Evolutionary conservation across 2,888 invertebrate species (phyloP).

Genomic region (Palloptera scutellata): DNA sequence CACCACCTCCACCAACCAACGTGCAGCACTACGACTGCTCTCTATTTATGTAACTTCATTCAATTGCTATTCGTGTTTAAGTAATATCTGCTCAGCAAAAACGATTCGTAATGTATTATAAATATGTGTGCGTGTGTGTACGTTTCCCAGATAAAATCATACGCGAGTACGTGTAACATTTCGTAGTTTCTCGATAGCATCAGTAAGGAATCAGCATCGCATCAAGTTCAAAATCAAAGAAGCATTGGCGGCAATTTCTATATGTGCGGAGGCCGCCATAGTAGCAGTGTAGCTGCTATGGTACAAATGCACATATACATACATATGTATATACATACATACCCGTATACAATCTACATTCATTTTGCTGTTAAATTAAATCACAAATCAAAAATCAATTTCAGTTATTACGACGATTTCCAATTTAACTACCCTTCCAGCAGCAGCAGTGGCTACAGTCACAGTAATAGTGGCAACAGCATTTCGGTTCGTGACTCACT

Average conservation of each 20-base stretch:
- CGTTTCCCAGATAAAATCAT: not conserved
- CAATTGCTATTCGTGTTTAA: not conserved
- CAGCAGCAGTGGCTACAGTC: not conserved
- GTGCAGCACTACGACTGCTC: not conserved
- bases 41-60: no score
- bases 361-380: conserved; percentile 55
- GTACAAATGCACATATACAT: not conserved
- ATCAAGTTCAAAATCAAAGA: not conserved
- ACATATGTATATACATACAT: not conserved
- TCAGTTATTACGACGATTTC: conserved; percentile 42
- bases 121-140: not conserved
- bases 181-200: not conserved
- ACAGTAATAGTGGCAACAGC: not conserved
- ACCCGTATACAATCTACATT: not conserved
- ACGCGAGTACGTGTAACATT: not conserved
- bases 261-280: not conserved
- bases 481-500: no score
- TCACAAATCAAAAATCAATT: conserved; percentile 65
- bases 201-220: not conserved
- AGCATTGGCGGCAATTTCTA: conserved; percentile 6
- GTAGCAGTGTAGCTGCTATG: not conserved
- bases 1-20: not conserved
- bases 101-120: not conserved
- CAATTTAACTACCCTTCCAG: conserved; percentile 23
- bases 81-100: not conserved